A percentile compares a stretch with the other conserved stretches of the same genome.
Conservation (phyloP, 2,797 vertebrate species). For the Eurystomus glaucurus region DNA sequence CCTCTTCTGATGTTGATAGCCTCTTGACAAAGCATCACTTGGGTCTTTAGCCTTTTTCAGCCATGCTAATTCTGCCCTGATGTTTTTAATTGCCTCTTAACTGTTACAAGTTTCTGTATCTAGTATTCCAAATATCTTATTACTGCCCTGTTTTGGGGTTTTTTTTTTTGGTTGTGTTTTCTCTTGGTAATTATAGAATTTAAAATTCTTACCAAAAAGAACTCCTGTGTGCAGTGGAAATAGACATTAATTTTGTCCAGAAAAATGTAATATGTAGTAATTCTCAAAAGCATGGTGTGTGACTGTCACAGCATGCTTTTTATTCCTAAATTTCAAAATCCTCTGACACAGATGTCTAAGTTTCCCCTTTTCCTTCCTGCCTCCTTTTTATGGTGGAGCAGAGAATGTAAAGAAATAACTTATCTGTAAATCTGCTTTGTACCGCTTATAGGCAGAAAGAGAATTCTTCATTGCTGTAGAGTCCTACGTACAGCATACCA, state of each 20-base stretch:
- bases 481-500: background rate
- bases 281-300: background rate
- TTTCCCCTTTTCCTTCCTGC: background rate
- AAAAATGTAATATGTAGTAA: background rate
- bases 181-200: background rate
- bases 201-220: background rate
- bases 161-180: background rate
- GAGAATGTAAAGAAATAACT: background rate
- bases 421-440: background rate
- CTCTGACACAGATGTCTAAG: background rate
- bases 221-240: background rate
- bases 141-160: background rate
- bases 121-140: background rate
- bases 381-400: background rate
- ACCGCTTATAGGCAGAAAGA: background rate
- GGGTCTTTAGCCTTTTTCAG: background rate
- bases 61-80: background rate
- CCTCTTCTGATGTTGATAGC: background rate
- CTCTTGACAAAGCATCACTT: background rate
- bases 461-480: background rate
- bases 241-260: background rate
- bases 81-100: background rate
- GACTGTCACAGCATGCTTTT: background rate
- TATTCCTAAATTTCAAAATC: background rate
- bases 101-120: background rate